Conservation (phyloP, 2,113 vertebrate species). For the Solea senegalensis region DNA sequence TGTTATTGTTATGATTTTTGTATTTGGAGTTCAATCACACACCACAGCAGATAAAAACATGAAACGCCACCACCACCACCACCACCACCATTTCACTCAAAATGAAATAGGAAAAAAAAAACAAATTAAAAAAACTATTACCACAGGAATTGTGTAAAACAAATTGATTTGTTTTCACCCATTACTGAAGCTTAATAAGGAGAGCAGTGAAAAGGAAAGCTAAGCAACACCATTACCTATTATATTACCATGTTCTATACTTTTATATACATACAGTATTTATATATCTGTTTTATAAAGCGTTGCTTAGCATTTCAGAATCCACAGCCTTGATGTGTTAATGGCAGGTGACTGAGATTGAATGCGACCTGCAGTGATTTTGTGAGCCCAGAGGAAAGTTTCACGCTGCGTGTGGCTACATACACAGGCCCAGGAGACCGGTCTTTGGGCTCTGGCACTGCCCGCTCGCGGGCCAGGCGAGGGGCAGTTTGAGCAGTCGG, state of each 20-base stretch:
- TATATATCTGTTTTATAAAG: slow-evolving; percentile 2
- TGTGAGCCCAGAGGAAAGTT: slow-evolving; percentile 41
- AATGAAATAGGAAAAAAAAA: slow-evolving; percentile 27
- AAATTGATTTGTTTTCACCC: slow-evolving; percentile 36
- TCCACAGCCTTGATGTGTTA: slow-evolving; percentile 22
- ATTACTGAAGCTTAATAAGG: slow-evolving; percentile 33
- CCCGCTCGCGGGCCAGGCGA: slow-evolving; percentile 78
- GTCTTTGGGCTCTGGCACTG: slow-evolving; percentile 87
- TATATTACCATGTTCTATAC: not conserved
- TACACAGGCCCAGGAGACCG: slow-evolving; percentile 96
- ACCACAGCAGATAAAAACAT: slow-evolving; percentile 42
- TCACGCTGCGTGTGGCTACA: slow-evolving; percentile 75
- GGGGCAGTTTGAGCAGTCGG: slow-evolving; percentile 86
- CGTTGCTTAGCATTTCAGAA: slow-evolving; percentile 49
- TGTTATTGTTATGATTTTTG: slow-evolving; percentile 22
- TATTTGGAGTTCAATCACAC: slow-evolving; percentile 17
- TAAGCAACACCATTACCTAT: slow-evolving; percentile 21
- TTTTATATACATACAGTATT: not conserved
- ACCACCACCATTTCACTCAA: slow-evolving; percentile 38
- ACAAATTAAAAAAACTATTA: not conserved
- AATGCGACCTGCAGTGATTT: slow-evolving; percentile 40
- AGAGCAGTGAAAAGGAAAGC: slow-evolving; percentile 43
- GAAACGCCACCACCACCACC: slow-evolving; percentile 38
- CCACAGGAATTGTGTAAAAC: slow-evolving; percentile 5
- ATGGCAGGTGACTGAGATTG: slow-evolving; percentile 15